phyloP scores from a whole-genome alignment of 2,888 invertebrate species.

The Patella caerulea region DNA sequence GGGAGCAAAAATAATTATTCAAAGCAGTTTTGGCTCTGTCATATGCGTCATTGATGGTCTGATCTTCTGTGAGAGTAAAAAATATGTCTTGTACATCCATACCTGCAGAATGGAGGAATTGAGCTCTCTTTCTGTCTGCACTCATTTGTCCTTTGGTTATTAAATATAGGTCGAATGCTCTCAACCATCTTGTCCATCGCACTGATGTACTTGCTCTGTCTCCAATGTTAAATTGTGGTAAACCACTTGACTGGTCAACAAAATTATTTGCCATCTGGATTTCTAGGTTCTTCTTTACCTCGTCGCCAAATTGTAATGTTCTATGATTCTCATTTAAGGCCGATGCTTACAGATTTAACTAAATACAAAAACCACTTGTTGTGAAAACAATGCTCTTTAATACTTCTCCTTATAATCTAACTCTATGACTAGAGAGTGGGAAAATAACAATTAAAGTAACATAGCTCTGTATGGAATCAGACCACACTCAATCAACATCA shows the following conservation, averaged over 20 bases:
- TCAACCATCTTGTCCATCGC: background rate
- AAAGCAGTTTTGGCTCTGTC: background rate
- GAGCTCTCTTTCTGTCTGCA: background rate
- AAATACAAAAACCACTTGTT: too few species aligned
- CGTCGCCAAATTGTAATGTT: background rate
- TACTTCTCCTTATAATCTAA: too few species aligned
- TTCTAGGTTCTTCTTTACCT: constrained; percentile 3
- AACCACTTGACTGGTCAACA: background rate
- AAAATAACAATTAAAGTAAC: too few species aligned
- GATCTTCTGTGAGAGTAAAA: background rate
- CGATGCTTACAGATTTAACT: too few species aligned
- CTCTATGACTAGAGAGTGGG: too few species aligned
- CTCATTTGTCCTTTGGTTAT: background rate
- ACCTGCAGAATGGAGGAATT: background rate
- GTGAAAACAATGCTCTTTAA: too few species aligned
- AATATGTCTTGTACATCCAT: background rate
- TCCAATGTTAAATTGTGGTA: background rate
- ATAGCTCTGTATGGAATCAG: too few species aligned
- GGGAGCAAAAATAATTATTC: background rate
- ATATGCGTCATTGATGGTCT: background rate
- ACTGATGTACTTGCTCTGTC: background rate
- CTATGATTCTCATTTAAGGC: too few species aligned
- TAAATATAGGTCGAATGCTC: background rate
- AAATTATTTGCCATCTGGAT: background rate
- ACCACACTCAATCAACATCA: too few species aligned